These are phyloP conservation scores for Bubo bubo DNA, from an alignment of 2,113 vertebrate genomes.

Conservation along the genomic window DNA sequence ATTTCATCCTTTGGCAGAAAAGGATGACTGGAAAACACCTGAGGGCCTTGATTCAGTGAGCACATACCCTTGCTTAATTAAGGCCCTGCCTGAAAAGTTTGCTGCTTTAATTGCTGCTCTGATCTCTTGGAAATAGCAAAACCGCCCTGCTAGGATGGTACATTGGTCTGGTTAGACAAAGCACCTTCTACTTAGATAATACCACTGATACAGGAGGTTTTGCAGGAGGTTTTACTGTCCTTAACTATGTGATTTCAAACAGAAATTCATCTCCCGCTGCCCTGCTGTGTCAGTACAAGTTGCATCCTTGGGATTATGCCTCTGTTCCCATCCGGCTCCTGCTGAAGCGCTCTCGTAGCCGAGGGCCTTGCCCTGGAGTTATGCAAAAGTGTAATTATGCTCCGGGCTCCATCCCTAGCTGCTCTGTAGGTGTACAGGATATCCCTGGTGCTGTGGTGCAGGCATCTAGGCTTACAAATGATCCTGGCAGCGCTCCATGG, in stretches of 20 bases:
- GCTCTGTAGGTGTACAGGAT: neutral
- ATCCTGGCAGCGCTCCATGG: neutral
- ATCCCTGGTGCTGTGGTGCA: neutral
- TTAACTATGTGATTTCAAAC: neutral
- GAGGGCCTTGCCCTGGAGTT: neutral
- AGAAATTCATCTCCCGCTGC: neutral
- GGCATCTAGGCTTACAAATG: neutral
- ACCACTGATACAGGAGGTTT: neutral
- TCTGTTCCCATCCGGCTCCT: neutral
- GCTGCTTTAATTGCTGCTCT: slow-evolving; percentile 55
- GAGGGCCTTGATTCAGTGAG: neutral
- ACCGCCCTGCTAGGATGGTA: neutral
- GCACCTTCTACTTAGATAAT: neutral
- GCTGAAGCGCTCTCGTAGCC: neutral
- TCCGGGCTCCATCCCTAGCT: neutral
- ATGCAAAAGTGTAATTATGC: neutral
- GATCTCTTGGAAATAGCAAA: slow-evolving; percentile 24
- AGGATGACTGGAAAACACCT: neutral
- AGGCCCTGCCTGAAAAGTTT: slow-evolving; percentile 23
- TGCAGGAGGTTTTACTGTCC: neutral
- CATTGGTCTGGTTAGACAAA: neutral
- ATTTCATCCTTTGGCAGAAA: slow-evolving; percentile 4
- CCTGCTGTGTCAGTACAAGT: neutral
- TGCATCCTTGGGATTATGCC: neutral
- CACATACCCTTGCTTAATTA: neutral